These are phyloP conservation scores for Acipenser ruthenus DNA, from an alignment of 2,797 vertebrate genomes.

Conservation along the genomic window DNA sequence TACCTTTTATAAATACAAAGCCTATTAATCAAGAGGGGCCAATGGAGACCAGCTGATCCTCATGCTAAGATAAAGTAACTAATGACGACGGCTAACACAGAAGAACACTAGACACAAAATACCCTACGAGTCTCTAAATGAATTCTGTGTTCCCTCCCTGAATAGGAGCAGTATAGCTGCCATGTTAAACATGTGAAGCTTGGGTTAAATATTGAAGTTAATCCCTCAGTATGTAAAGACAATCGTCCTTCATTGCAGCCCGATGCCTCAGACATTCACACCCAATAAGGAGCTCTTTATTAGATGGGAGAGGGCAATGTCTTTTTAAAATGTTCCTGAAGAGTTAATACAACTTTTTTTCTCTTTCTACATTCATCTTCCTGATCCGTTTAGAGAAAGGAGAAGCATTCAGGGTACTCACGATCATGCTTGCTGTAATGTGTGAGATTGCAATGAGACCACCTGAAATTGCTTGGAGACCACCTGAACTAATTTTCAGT, in stretches of 20 bases:
- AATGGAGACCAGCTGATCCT: background rate
- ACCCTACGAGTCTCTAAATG: background rate
- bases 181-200: background rate
- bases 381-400: background rate
- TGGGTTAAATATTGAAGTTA: background rate
- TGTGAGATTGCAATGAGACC: constrained; percentile 16
- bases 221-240: background rate
- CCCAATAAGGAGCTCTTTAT: constrained; percentile 7
- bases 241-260: background rate
- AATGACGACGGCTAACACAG: background rate
- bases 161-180: background rate
- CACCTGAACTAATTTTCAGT: constrained; percentile 27
- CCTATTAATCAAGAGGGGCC: too few relatives aligned
- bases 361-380: background rate
- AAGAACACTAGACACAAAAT: background rate
- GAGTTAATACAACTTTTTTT: background rate
- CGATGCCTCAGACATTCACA: background rate
- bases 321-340: background rate
- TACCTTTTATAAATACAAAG: background rate
- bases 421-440: constrained; percentile 3
- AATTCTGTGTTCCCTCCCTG: background rate
- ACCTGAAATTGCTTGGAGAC: constrained; percentile 32
- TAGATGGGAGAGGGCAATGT: constrained; percentile 4
- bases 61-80: background rate
- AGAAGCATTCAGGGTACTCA: background rate